Evolutionary conservation across 2,113 vertebrate species (phyloP), one percentile per base, ranked within the genome.

Genomic region (Phaethornis superciliosus): DNA sequence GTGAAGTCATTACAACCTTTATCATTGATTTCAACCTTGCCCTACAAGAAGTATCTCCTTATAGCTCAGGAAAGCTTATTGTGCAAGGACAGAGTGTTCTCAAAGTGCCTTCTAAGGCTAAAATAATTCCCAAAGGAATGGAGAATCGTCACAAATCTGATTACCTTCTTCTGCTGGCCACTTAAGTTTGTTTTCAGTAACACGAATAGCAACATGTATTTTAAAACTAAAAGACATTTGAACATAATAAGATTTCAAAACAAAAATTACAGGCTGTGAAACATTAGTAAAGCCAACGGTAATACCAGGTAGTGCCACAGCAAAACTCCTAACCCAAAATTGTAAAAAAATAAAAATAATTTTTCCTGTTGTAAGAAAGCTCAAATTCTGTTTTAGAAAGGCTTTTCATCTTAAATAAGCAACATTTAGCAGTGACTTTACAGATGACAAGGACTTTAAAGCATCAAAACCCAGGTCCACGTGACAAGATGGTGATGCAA

Each of bases 401-500:
- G 22, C 22, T 89, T 93, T 89, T 79, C 5, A 12, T 82, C 26
- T 75, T 77, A 69, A 78, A 64, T 62, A 81, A 89, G 4, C 32
- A 72, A n/a, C 59, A 91, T 47, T 71, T 63, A 67, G 26, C 23
- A 63, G 59, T 35, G 42, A 83, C 71, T 88, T 90, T 44, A 70
- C 28, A 88, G 28, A 32, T 85, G 51, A 72, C 55, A 63, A 89
- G 88, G 59, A 59, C 47, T 85, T 27, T 56, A 63, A 89, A 88
- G 87, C 37, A 67, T 76, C 68, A 92, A 95, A 93, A 69, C 42
- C 28, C 44, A 77, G 35, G 15, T 59, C 32, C 32, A 70, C 65
- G 63, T 85, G 89, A 85, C 3, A 16, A 88, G 95, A 89, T 32
- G 26, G 52, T 89, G 85, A 78, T 89, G 81, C 42, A 95, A 88